A percentile compares a stretch with the other conserved stretches of the same genome.
Conservation (phyloP, 35 echinoderm and acorn worm species). For the Chiridota heheva region DNA sequence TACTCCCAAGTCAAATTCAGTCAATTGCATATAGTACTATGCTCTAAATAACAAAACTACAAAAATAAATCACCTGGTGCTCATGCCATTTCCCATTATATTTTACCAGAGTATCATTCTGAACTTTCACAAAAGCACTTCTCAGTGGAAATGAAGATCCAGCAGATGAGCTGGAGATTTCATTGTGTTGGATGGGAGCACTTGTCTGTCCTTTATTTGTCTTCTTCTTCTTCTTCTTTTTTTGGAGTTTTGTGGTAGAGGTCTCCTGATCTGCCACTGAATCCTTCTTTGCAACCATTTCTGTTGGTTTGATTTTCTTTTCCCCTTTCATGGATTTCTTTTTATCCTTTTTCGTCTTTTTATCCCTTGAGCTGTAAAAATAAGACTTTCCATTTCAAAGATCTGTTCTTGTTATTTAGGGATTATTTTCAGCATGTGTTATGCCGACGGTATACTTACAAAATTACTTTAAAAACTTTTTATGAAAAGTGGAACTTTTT, state of each 20-base stretch:
- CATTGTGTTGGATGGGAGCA: slow-evolving; percentile 12
- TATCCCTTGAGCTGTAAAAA: too few relatives aligned
- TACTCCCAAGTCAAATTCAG: background rate
- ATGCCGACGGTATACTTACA: too few relatives aligned
- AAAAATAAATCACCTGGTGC: background rate
- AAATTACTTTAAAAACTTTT: too few relatives aligned
- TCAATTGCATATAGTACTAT: background rate
- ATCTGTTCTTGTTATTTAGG: too few relatives aligned
- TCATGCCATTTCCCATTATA: slow-evolving; percentile 18
- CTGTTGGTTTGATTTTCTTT: background rate
- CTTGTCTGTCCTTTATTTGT: background rate
- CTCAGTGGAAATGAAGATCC: too few relatives aligned
- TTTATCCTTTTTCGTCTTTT: background rate
- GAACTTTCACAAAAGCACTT: too few relatives aligned
- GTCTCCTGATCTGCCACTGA: background rate
- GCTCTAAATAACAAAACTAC: background rate
- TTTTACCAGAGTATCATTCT: background rate
- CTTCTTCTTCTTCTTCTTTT: slow-evolving; percentile 6
- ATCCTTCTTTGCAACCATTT: background rate
- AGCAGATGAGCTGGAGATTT: slow-evolving; percentile 24
- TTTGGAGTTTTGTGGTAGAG: background rate
- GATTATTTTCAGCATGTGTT: too few relatives aligned
- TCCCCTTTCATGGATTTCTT: background rate
- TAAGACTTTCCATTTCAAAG: too few relatives aligned
- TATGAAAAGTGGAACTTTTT: too few relatives aligned